Conservation (phyloP, 2,888 invertebrate genomes). For the Melolontha melolontha region DNA sequence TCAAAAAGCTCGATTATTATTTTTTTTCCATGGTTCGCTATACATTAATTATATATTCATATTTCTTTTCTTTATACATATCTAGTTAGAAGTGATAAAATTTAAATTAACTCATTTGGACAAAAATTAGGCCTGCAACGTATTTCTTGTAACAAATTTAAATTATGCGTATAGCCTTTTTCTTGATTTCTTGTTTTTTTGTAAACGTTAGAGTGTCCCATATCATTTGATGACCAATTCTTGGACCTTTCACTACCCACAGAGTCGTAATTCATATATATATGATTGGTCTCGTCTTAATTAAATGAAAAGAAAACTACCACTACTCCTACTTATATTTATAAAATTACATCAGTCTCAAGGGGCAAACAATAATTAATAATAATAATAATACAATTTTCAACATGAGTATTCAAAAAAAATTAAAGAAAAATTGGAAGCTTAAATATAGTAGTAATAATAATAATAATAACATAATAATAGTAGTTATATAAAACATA, state of each 20-base stretch:
- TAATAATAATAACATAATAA: too few relatives aligned
- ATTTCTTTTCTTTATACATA: slow-evolving; percentile 18
- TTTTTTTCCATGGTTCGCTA: slow-evolving; percentile 25
- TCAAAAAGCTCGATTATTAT: slow-evolving; percentile 39
- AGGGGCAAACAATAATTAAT: slow-evolving; percentile 59
- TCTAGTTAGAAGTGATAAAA: slow-evolving; percentile 12
- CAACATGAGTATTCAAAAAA: slow-evolving; percentile 60
- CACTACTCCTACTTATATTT: slow-evolving; percentile 51
- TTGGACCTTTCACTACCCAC: slow-evolving; percentile 39
- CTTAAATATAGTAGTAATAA: slow-evolving; percentile 48
- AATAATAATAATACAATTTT: slow-evolving; percentile 59
- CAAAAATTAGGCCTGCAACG: slow-evolving; percentile 28
- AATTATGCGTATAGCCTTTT: too few relatives aligned
- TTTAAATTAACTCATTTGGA: slow-evolving; percentile 25
- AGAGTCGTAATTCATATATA: slow-evolving; percentile 34
- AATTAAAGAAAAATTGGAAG: slow-evolving; percentile 55
- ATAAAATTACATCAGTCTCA: slow-evolving; percentile 66
- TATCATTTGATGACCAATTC: slow-evolving; percentile 37
- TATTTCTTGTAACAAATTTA: slow-evolving; percentile 10
- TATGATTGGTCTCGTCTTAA: slow-evolving; percentile 57
- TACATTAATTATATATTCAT: slow-evolving; percentile 5
- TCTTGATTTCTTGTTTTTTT: neutral
- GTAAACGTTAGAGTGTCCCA: slow-evolving; percentile 50
- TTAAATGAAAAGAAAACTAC: slow-evolving; percentile 49
- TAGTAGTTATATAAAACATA: slow-evolving; percentile 28